Evolutionary conservation across 1,140 invertebrate genomes (phyloP).

Genomic region (Drosophila kurseongensis): DNA sequence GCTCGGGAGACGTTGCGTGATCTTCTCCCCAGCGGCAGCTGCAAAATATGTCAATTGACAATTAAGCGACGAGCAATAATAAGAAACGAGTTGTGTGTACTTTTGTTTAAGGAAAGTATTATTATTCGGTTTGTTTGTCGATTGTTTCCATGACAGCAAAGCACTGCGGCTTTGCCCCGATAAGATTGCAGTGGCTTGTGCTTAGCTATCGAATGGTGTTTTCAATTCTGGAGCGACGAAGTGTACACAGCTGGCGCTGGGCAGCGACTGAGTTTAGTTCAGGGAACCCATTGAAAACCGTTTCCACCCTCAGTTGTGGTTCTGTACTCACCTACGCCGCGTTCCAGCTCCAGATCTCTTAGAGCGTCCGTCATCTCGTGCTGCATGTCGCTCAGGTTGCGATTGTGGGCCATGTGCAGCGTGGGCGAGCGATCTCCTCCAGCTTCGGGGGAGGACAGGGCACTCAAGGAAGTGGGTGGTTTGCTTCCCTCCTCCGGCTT

Average conservation of each 20-base stretch:
- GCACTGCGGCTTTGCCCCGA: conserved; percentile 33
- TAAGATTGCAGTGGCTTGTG: conserved; percentile 62
- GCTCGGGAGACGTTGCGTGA: conserved; percentile 31
- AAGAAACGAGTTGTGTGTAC: conserved; percentile 57
- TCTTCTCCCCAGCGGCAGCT: conserved; percentile 30
- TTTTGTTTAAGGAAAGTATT: conserved; percentile 45
- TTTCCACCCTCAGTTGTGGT: conserved; percentile 6
- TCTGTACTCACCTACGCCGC: conserved; percentile 53
- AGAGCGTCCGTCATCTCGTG: conserved; percentile 91
- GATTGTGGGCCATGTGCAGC: conserved; percentile 90
- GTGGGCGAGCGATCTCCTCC: conserved; percentile 87
- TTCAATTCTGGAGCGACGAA: conserved; percentile 29
- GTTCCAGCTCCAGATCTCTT: conserved; percentile 85
- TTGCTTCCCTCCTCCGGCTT: conserved; percentile 10
- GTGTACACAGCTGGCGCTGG: conserved; percentile 51
- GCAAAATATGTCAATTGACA: conserved; percentile 43
- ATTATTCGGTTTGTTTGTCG: conserved; percentile 58
- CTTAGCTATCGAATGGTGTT: conserved; percentile 41
- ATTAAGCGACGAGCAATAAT: conserved; percentile 39
- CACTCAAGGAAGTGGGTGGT: conserved; percentile 59
- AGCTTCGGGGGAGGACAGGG: conserved; percentile 50
- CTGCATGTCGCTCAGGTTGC: conserved; percentile 89
- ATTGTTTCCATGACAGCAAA: conserved; percentile 73
- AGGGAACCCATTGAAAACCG: not conserved
- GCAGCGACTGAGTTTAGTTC: conserved; percentile 36